Percentiles rank a stretch among this genome's conserved stretches.
These are phyloP conservation scores for Synanceia verrucosa DNA, from an alignment of 2,797 vertebrate species.

Conservation along the genomic window DNA sequence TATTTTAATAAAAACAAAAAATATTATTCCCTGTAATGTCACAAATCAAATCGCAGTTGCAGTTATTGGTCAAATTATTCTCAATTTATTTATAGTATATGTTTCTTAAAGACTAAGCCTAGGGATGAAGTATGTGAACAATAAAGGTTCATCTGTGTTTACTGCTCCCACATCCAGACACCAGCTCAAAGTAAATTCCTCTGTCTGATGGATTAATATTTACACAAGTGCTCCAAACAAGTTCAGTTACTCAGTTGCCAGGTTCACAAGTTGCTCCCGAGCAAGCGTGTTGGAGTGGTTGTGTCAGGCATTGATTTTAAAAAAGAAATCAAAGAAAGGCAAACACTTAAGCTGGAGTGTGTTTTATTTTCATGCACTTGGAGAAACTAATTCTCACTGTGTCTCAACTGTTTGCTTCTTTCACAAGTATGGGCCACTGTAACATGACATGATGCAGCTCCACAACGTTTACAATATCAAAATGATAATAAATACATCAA, in stretches of 20 bases:
- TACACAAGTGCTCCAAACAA: conserved; percentile 7
- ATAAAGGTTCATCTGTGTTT: too few species aligned
- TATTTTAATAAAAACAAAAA: background rate
- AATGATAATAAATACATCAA: background rate
- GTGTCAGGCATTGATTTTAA: background rate
- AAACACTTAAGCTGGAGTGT: background rate
- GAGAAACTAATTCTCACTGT: background rate
- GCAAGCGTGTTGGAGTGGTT: background rate
- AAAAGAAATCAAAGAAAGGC: background rate
- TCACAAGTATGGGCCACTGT: background rate
- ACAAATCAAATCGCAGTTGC: background rate
- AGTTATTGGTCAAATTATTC: too few species aligned
- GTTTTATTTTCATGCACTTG: background rate
- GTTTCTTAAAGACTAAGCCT: too few species aligned
- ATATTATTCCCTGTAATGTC: background rate
- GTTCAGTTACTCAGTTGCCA: background rate
- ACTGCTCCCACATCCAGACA: background rate
- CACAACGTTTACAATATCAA: background rate
- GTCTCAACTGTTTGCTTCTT: background rate
- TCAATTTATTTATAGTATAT: too few species aligned
- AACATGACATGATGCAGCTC: background rate
- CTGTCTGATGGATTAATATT: conserved; percentile 30
- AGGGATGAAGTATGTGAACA: too few species aligned
- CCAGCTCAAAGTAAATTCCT: conserved; percentile 23
- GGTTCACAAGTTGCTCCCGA: background rate